Conservation (phyloP, 2,888 invertebrate species). For the Augiades crinisus region DNA sequence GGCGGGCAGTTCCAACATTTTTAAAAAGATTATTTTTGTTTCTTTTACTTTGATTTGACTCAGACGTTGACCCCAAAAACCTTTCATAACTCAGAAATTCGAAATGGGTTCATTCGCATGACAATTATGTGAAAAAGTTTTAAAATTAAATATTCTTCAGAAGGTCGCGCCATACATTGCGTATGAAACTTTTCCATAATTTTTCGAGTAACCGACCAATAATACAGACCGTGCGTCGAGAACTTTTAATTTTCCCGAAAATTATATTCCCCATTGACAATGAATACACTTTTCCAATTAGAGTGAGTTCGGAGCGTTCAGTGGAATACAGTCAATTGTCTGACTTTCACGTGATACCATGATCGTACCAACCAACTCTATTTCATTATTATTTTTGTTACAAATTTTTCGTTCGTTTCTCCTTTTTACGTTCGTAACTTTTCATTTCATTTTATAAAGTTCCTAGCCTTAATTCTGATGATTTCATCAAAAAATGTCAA, state of each 20-base stretch:
- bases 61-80: not conserved
- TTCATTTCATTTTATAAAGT: too few relatives aligned
- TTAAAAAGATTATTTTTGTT: too few relatives aligned
- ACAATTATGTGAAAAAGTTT: not conserved
- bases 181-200: not conserved
- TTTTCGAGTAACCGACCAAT: slow-evolving; percentile 14
- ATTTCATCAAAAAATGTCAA: too few relatives aligned
- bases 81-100: not conserved
- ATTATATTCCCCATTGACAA: slow-evolving; percentile 20
- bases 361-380: too few relatives aligned
- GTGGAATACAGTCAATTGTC: slow-evolving; percentile 15
- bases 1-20: too few relatives aligned
- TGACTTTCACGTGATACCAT: slow-evolving; percentile 7
- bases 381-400: too few relatives aligned
- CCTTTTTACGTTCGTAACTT: too few relatives aligned
- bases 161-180: not conserved
- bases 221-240: slow-evolving; percentile 6
- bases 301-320: slow-evolving; percentile 15
- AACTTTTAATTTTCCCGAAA: slow-evolving; percentile 14
- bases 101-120: not conserved
- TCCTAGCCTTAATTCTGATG: too few relatives aligned
- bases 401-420: too few relatives aligned
- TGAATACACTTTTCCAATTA: slow-evolving; percentile 24
- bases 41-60: too few relatives aligned
- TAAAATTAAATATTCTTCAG: not conserved